Base-by-base conservation (phyloP, 2,797 vertebrate species). In the Chromis chromis region DNA sequence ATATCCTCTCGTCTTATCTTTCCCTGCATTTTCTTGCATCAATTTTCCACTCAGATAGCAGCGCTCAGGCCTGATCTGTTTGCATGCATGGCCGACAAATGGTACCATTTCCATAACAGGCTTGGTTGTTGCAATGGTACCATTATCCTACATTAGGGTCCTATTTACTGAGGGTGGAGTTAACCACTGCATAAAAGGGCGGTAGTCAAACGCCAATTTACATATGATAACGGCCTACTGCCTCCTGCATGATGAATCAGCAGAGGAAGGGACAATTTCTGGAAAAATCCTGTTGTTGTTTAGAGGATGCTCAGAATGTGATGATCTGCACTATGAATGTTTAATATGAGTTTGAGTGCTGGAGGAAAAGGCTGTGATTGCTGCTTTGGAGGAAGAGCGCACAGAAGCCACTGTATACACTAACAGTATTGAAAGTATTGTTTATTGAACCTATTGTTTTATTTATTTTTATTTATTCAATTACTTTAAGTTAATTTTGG, bases 51-150 rank as follows among this genome's bases (percentile, higher is more conserved):
- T 1, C 71, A 72, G 63, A 84, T 68, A 74, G 52, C 73, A 6
- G 39, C 0, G 28, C 58, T 76, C 66, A 40, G 84, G 68, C 71
- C 73, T 71, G 76, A 84, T 88, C 72, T 67, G 70, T 78, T 83
- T 85, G 68, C 56, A 76, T 61, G 78, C 69, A 60, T 68, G 16
- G 70, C 69, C 21, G 8, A 71, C 46, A n/a, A 61, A 63, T 33
- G 64, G 48, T 27, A 11, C 52, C 50, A 78, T 87, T 84, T 86
- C 60, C 85, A 83, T 89, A 79, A 85, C 76, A 61, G 70, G 65
- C 75, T 79, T 70, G 14, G 65, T 79, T 80, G 89, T 88, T 90
- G 83, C 85, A 80, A 88, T 90, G 80, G 84, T n/a, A 81, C 59
- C 74, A 44, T 70, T 77, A 79, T 78, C 75, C 48, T 75, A 54